phyloP scores from a whole-genome alignment of 2,797 vertebrate species.

The Heliangelus exortis region DNA sequence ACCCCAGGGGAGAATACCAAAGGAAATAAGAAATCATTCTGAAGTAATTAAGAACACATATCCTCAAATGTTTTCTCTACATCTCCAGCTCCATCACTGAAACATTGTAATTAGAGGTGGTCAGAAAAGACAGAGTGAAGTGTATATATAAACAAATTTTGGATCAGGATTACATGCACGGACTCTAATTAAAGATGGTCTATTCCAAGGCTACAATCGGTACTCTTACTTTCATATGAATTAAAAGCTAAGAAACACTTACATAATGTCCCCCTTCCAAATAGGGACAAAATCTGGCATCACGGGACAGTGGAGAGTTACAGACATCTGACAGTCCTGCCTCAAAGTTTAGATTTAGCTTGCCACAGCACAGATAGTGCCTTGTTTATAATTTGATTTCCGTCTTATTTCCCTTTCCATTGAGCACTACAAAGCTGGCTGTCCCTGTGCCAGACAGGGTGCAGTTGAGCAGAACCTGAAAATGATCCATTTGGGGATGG shows the following conservation, averaged over 20 bases:
- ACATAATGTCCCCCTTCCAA: background rate
- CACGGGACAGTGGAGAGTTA: background rate
- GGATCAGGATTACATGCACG: conserved; percentile 25
- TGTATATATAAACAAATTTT: conserved; percentile 52
- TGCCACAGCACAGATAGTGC: background rate
- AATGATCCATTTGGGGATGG: background rate
- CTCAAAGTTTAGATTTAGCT: conserved; percentile 18
- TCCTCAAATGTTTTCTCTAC: background rate
- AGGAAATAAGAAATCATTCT: conserved; percentile 1
- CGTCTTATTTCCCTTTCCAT: conserved; percentile 14
- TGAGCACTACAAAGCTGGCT: conserved; percentile 7
- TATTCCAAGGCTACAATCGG: background rate
- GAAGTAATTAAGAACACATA: conserved; percentile 12
- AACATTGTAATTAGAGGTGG: conserved; percentile 43
- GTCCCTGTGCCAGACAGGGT: background rate
- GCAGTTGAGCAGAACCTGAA: background rate
- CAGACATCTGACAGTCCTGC: background rate
- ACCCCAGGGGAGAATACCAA: background rate
- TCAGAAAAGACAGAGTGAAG: conserved; percentile 22
- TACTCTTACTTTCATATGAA: conserved; percentile 17
- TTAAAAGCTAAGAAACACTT: background rate
- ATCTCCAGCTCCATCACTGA: background rate
- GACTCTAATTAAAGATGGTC: conserved; percentile 50
- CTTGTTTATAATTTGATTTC: conserved; percentile 41
- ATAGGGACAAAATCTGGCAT: background rate